Base-by-base conservation (phyloP, 2,113 vertebrate genomes). In the Gadus macrocephalus region DNA sequence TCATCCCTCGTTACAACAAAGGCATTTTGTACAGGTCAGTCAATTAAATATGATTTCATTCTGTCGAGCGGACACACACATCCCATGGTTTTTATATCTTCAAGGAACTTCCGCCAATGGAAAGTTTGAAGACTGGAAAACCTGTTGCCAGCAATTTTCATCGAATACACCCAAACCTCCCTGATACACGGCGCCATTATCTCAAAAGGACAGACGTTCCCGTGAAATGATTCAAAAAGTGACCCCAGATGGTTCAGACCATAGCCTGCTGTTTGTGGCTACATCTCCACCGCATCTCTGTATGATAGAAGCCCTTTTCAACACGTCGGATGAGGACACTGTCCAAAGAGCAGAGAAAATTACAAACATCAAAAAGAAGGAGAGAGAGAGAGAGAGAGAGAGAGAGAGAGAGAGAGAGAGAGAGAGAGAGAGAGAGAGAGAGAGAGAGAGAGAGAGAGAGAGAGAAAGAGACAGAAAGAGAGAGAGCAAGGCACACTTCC, bases 211-310 rank as follows among this genome's bases (percentile, higher is more conserved):
- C 61, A 80, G 65, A 74, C 66, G 73, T 76, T 72, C 72, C 42
- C 12, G 73, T 76, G 22, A 17, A 67, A 68, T 60, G 55, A 17
- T 58, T 72, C 84, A 80, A 71, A 81, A 86, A 87, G 82, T 86
- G 83, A 81, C 79, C 78, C 85, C 85, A 88, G 80, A 85, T 88
- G 82, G 83, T 78, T 67, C 77, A 77, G 81, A 83, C 77, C 80
- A 77, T 70, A 87, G 82, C 85, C 80, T 85, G 76, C 71, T 49
- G 42, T 49, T 49, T 9, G 25, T 25, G 76, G 75, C 80, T 80
- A 78, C 79, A 77, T 81, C 78, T 86, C 74, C 71, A 81, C 77
- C 83, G 86, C 80, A 66, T 84, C 80, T 66, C 66, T 64, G 69
- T 14, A 81, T 73, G 73, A 80, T 76, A 68, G 68, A 81, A 78